These are phyloP conservation scores for Adineta ricciae DNA, from an alignment of 2,888 invertebrate species.

Conservation along the genomic window DNA sequence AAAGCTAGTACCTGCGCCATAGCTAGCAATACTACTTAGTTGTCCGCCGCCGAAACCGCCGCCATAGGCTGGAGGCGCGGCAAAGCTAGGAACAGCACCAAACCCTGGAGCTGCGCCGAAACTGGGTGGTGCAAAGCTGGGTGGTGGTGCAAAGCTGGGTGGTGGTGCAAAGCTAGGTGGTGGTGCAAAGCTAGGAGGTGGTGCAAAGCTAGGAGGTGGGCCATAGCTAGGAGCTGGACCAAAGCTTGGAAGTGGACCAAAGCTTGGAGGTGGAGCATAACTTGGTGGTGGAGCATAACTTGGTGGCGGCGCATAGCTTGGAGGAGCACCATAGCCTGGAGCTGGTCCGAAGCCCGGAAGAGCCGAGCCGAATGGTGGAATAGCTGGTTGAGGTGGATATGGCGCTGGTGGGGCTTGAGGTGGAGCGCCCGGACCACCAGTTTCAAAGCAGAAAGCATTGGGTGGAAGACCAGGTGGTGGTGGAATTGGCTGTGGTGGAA, in stretches of 20 bases:
- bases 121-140: too few species aligned
- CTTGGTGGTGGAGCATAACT: too few species aligned
- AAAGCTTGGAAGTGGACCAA: too few species aligned
- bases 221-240: too few species aligned
- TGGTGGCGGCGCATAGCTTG: background rate
- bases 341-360: background rate
- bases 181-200: background rate
- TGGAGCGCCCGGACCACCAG: background rate
- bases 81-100: background rate
- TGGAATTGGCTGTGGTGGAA: too few species aligned
- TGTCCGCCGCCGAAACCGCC: background rate
- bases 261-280: background rate
- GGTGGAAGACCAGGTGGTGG: background rate
- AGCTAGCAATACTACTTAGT: background rate
- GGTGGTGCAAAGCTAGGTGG: too few species aligned
- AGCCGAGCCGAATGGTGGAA: background rate
- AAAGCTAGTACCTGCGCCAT: background rate
- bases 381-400: background rate
- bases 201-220: background rate
- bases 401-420: background rate
- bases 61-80: background rate
- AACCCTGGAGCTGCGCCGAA: background rate
- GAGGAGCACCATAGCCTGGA: background rate
- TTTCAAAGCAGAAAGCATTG: background rate
- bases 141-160: too few species aligned